phyloP scores from a whole-genome alignment of 2,888 invertebrate species.

The Synergus laeviventris region DNA sequence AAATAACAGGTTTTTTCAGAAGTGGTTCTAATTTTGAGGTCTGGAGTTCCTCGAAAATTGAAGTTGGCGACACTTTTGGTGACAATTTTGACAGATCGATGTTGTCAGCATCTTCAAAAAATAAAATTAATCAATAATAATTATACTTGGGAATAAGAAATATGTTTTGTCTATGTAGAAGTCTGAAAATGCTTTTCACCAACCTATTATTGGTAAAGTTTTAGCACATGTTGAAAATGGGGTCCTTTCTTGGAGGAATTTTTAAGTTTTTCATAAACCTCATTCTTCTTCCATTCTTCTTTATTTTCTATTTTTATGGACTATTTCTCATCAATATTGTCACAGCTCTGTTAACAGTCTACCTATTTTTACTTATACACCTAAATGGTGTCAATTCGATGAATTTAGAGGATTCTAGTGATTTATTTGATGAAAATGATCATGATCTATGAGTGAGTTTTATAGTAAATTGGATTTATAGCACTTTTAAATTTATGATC shows the following conservation, averaged over 20 bases:
- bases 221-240: slow-evolving; percentile 36
- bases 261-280: slow-evolving; percentile 43
- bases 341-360: background rate
- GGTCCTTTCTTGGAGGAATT: slow-evolving; percentile 44
- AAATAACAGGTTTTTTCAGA: background rate
- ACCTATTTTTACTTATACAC: background rate
- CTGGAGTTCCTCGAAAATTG: slow-evolving; percentile 7
- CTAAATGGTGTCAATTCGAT: background rate
- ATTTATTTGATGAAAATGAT: background rate
- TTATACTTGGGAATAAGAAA: background rate
- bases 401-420: background rate
- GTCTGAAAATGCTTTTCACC: background rate
- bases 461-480: slow-evolving; percentile 15
- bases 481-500: background rate
- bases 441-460: background rate
- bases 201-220: background rate
- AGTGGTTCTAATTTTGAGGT: background rate
- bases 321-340: slow-evolving; percentile 40
- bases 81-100: background rate
- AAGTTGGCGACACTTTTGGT: background rate
- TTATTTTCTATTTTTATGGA: slow-evolving; percentile 40
- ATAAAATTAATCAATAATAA: background rate
- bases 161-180: background rate
- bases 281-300: slow-evolving; percentile 45
- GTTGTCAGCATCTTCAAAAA: slow-evolving; percentile 1